Evolutionary conservation across 2,888 invertebrate genomes (phyloP).

Genomic region (Apotomis betuletana): DNA sequence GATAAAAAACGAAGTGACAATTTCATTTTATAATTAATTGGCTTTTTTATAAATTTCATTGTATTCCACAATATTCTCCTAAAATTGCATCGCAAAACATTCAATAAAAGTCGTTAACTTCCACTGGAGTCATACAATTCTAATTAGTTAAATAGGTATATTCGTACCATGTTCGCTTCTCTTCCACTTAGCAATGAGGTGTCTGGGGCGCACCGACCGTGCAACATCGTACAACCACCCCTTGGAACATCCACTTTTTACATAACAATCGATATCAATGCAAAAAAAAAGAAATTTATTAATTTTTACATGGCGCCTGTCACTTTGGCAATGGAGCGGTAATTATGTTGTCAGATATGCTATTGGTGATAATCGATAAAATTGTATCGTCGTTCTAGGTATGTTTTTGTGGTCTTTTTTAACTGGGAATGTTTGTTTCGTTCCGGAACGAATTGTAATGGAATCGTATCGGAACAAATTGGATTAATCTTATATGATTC

Average conservation of each 20-base stretch:
- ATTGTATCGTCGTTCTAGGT: conserved; percentile 1
- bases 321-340: conserved; percentile 21
- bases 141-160: conserved; percentile 4
- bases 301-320: conserved; percentile 22
- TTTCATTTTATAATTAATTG: too few species aligned
- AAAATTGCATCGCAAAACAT: too few species aligned
- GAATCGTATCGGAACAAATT: background rate
- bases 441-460: background rate
- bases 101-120: too few species aligned
- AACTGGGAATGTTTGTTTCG: background rate
- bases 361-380: conserved; percentile 22
- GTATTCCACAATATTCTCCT: too few species aligned
- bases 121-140: background rate
- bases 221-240: conserved; percentile 20
- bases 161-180: conserved; percentile 17
- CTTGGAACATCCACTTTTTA: conserved; percentile 29
- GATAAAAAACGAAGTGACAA: too few species aligned
- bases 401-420: background rate
- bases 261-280: background rate
- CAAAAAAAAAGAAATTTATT: conserved; percentile 28
- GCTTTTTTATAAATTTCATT: too few species aligned
- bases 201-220: conserved; percentile 22
- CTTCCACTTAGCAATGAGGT: conserved; percentile 28
- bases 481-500: background rate
- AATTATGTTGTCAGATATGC: conserved; percentile 36